phyloP scores from a whole-genome alignment of 2,888 invertebrate genomes.

The Drosophila affinis region DNA sequence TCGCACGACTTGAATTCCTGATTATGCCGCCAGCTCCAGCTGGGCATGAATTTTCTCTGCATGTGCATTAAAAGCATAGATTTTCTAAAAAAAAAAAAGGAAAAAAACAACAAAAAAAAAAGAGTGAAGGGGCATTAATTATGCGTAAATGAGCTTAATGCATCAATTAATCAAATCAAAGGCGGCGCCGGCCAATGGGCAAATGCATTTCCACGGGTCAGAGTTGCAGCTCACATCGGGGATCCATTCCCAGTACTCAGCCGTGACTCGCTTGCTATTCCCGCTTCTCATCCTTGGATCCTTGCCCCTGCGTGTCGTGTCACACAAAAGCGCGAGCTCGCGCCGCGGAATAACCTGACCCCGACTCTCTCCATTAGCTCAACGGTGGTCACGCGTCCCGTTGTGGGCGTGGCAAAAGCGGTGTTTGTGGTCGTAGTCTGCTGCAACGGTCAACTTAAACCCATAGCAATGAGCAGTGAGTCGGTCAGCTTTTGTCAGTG shows the following conservation, averaged over 20 bases:
- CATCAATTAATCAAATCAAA: slow-evolving; percentile 78
- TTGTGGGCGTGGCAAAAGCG: not conserved
- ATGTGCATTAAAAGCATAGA: slow-evolving; percentile 23
- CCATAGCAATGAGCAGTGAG: slow-evolving; percentile 4
- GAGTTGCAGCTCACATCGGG: slow-evolving; percentile 1
- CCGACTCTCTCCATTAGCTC: slow-evolving; percentile 21
- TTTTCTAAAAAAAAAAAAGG: slow-evolving; percentile 13
- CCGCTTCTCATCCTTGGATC: slow-evolving; percentile 8
- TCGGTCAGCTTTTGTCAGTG: not conserved
- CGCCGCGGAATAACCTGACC: slow-evolving; percentile 24
- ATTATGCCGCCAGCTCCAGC: slow-evolving; percentile 60
- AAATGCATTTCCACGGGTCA: slow-evolving; percentile 19
- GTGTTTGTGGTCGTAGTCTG: not conserved
- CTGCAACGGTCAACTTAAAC: not conserved
- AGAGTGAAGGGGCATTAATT: slow-evolving; percentile 67
- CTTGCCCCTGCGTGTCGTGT: slow-evolving; percentile 44
- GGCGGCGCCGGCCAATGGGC: slow-evolving; percentile 49
- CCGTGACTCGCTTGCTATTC: not conserved
- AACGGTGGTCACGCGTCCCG: slow-evolving; percentile 18
- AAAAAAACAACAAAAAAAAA: slow-evolving; percentile 15
- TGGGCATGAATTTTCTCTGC: slow-evolving; percentile 22
- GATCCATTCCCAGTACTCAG: not conserved
- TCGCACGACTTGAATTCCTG: slow-evolving; percentile 75
- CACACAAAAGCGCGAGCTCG: slow-evolving; percentile 73
- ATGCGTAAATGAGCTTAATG: slow-evolving; percentile 78